Percentiles rank a stretch among this genome's conserved stretches.
These are phyloP conservation scores for Scopus umbretta DNA, from an alignment of 2,113 vertebrate genomes.

Conservation along the genomic window DNA sequence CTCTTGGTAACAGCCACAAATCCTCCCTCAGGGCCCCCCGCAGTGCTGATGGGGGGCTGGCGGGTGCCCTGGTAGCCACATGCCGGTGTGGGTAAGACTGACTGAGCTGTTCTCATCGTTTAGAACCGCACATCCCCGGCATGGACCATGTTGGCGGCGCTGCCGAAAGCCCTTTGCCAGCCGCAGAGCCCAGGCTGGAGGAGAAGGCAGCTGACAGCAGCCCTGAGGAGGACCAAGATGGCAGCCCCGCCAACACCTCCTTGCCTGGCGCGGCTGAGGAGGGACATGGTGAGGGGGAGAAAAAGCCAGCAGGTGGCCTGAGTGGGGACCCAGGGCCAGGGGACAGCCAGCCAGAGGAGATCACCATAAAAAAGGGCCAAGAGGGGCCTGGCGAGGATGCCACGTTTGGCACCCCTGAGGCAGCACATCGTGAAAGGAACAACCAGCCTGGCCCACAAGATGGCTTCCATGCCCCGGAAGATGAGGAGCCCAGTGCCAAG, in stretches of 20 bases:
- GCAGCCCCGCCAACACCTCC: background rate
- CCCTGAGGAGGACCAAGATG: conserved; percentile 19
- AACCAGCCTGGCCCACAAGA: background rate
- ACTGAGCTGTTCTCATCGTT: conserved; percentile 80
- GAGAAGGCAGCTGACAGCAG: conserved; percentile 7
- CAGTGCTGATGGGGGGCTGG: fast-evolving
- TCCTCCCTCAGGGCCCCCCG: background rate
- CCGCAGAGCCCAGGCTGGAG: conserved; percentile 57
- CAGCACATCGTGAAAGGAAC: background rate
- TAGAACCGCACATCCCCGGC: conserved; percentile 69
- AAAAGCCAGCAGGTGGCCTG: background rate
- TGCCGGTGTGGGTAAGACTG: conserved; percentile 36
- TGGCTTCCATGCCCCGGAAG: background rate
- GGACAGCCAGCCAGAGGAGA: background rate
- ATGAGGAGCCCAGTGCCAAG: background rate
- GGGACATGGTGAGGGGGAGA: background rate
- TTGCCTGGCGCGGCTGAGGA: background rate
- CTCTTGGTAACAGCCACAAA: background rate
- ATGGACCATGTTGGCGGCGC: conserved; percentile 61
- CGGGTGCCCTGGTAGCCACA: fast-evolving
- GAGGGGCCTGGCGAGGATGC: fast-evolving
- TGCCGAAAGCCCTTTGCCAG: conserved; percentile 58
- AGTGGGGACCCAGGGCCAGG: background rate
- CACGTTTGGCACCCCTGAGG: background rate
- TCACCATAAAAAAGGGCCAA: background rate